Conservation (phyloP, 2,888 invertebrate species). For the Pollenia angustigena region DNA sequence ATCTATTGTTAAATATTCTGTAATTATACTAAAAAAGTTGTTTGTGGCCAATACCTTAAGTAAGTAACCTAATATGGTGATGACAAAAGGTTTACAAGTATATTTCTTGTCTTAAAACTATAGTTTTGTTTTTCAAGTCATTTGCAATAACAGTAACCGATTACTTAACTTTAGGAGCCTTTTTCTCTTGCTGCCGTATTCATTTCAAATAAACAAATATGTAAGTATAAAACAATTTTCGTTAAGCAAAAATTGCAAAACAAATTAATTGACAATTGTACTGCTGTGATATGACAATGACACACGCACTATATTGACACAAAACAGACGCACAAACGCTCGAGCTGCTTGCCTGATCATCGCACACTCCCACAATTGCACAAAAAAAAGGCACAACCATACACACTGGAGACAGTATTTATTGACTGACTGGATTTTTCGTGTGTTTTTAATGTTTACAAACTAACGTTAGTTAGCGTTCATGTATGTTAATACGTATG, state of each 20-base stretch:
- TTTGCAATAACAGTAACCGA: too few relatives aligned
- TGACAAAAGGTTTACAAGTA: too few relatives aligned
- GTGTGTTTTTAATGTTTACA: not conserved
- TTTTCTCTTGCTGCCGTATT: not conserved
- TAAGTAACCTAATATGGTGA: too few relatives aligned
- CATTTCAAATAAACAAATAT: not conserved
- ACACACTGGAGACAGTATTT: slow-evolving; percentile 24
- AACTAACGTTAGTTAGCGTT: not conserved
- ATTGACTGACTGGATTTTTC: slow-evolving; percentile 16
- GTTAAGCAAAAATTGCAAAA: slow-evolving; percentile 30
- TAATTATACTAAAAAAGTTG: too few relatives aligned
- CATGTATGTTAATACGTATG: not conserved
- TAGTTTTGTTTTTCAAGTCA: too few relatives aligned
- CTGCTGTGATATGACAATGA: slow-evolving; percentile 40
- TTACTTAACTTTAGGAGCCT: not conserved
- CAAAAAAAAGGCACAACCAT: not conserved
- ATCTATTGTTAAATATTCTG: too few relatives aligned
- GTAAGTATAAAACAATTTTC: slow-evolving; percentile 32
- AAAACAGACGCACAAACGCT: not conserved
- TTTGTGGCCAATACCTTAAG: too few relatives aligned
- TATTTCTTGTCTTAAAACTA: too few relatives aligned
- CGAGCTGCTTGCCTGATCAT: slow-evolving; percentile 7
- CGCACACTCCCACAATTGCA: not conserved
- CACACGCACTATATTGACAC: slow-evolving; percentile 15
- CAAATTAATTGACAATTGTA: slow-evolving; percentile 53